phyloP scores from a whole-genome alignment of 1,140 invertebrate genomes.

The Eumeta japonica region DNA sequence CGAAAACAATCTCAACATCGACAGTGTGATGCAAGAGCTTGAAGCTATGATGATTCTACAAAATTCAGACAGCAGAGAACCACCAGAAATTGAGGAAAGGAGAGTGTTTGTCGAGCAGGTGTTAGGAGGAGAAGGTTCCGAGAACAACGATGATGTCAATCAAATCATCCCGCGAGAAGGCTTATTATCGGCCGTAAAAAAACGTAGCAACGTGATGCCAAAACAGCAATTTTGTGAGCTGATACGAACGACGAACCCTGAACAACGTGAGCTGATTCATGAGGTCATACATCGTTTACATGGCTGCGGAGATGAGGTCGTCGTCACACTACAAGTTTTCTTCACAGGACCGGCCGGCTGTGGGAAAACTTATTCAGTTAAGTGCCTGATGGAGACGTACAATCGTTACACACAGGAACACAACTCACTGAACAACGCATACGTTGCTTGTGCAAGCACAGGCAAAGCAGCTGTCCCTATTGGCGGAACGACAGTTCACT shows the following conservation, averaged over 20 bases:
- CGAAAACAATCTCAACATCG: constrained; percentile 23
- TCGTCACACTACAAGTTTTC: constrained; percentile 22
- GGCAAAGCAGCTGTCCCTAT: constrained; percentile 17
- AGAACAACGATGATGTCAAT: constrained; percentile 20
- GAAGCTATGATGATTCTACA: constrained; percentile 25
- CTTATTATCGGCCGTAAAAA: constrained; percentile 14
- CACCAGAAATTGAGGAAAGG: constrained; percentile 15
- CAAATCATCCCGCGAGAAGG: constrained; percentile 12
- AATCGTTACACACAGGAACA: constrained; percentile 13
- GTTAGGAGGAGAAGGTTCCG: constrained; percentile 18
- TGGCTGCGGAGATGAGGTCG: constrained; percentile 8
- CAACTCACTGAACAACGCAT: constrained; percentile 12
- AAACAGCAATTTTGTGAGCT: constrained; percentile 17
- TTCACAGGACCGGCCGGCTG: constrained; percentile 26
- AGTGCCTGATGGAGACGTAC: constrained; percentile 23
- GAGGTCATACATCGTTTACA: constrained; percentile 17
- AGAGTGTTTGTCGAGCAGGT: constrained; percentile 15
- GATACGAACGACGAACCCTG: constrained; percentile 12
- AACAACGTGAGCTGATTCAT: constrained; percentile 16
- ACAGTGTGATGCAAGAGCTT: constrained; percentile 26
- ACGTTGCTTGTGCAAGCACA: constrained; percentile 16
- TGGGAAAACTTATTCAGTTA: constrained; percentile 24
- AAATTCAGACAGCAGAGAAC: constrained; percentile 18
- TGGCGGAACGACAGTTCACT: constrained; percentile 15
- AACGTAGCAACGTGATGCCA: too few species aligned